Evolutionary conservation across 2,888 invertebrate species (phyloP).

Genomic region (Noctua janthe): DNA sequence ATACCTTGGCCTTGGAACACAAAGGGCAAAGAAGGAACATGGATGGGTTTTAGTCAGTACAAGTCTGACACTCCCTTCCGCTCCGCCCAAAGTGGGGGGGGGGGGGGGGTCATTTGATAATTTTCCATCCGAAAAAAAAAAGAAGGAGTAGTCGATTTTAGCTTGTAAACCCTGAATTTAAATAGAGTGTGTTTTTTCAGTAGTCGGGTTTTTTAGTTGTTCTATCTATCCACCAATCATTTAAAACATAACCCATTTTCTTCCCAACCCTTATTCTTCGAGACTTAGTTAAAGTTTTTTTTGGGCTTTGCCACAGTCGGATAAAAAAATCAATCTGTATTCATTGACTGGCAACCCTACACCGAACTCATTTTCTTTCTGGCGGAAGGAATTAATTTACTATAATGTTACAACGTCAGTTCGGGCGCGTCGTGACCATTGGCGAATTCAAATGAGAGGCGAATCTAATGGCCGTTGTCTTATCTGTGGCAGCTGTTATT

Average conservation of each 20-base stretch:
- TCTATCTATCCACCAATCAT: neutral
- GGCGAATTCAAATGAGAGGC: slow-evolving; percentile 62
- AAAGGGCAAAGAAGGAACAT: too few relatives aligned
- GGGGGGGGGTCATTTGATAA: too few relatives aligned
- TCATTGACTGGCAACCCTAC: slow-evolving; percentile 61
- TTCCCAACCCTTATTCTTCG: neutral
- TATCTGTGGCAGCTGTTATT: slow-evolving; percentile 57
- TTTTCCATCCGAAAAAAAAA: too few relatives aligned
- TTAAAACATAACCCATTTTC: neutral
- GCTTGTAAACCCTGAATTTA: too few relatives aligned
- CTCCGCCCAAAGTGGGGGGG: too few relatives aligned
- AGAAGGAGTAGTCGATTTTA: too few relatives aligned
- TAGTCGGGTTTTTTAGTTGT: too few relatives aligned
- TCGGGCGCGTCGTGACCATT: slow-evolving; percentile 60
- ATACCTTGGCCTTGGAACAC: too few relatives aligned
- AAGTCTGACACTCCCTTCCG: too few relatives aligned
- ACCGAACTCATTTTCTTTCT: slow-evolving; percentile 73
- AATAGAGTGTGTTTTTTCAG: too few relatives aligned
- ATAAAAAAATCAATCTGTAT: neutral
- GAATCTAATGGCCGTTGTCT: slow-evolving; percentile 57
- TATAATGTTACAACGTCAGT: slow-evolving; percentile 71
- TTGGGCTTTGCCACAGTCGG: neutral
- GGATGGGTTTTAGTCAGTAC: too few relatives aligned
- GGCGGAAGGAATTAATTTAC: slow-evolving; percentile 73
- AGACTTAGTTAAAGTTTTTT: neutral